Conservation (phyloP, 2,888 invertebrate species). For the Girardia tigrina region DNA sequence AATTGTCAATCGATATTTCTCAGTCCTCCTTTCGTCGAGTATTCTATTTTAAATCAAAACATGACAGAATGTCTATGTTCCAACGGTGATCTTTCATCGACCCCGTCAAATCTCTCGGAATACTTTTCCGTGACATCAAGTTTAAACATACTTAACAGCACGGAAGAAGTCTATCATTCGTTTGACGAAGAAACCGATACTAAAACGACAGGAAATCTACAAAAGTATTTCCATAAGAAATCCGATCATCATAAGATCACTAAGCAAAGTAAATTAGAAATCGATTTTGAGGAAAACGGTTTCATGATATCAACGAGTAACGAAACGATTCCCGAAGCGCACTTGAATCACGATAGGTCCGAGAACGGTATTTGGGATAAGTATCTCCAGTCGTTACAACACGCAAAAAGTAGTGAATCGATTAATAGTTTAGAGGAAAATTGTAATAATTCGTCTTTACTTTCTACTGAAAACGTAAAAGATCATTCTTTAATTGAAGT, state of each 20-base stretch:
- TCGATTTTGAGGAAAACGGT: background rate
- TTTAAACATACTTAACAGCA: background rate
- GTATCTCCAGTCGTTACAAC: background rate
- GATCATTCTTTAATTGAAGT: background rate
- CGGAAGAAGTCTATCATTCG: slow-evolving; percentile 4
- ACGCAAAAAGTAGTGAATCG: background rate
- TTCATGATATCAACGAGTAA: background rate
- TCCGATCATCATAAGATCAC: background rate
- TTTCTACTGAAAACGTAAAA: background rate
- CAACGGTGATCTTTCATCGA: background rate
- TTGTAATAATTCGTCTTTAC: background rate
- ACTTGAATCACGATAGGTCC: background rate
- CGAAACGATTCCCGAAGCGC: background rate
- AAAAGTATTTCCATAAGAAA: background rate
- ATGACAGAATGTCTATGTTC: background rate
- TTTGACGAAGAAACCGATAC: background rate
- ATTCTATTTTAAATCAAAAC: background rate
- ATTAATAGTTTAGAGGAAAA: background rate
- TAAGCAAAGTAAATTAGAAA: background rate
- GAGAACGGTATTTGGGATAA: background rate
- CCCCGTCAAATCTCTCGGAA: background rate
- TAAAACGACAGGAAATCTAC: background rate
- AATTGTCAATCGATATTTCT: slow-evolving; percentile 6
- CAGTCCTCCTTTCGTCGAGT: background rate
- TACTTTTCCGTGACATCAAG: background rate